Base-by-base conservation (phyloP, 2,888 invertebrate species). In the Drosophila stalkeri region DNA sequence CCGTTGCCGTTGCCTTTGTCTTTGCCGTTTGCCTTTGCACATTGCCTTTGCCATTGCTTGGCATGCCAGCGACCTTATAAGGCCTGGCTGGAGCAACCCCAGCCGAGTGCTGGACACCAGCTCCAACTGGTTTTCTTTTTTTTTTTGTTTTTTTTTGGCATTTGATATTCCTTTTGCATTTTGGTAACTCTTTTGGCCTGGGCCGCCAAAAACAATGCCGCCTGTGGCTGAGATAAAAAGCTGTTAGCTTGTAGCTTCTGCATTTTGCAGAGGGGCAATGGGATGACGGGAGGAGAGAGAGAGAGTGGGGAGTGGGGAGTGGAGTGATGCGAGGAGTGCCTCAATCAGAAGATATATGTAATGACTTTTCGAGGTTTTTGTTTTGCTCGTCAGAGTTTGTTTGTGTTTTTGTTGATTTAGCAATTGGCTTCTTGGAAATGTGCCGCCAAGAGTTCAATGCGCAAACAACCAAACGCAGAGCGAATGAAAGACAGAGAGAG, bases 171-270 rank as follows among this genome's bases (percentile, higher is more conserved):
- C 60, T 59, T 72, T 65, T 64, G 43, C 56, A 41, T 60, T 64
- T 75, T 64, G 52, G 72, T 65, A 57, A 57, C 65, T 60, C 66
- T 75, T 80, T 77, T 80, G 75, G 75, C 77, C 52, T 72, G 77
- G 70, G 63, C 80, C 75, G 79, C 81, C 81, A 83, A 86, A 85
- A 86, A 84, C 80, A 84, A 84, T 68, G 83, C 81, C 83, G 88
- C 84, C 84, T 82, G 71, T 80, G 86, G 83, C 79, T 81, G 83
- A 87, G 87, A 87, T 87, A 89, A 90, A 90, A 90, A 90, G 90
- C 90, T 90, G 90, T 90, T 90, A 90, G 90, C 89, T 90, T 85
- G 90, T 90, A 90, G 90, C 90, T 90, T 90, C 90, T 90, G 90
- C 90, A 90, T 90, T 90, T 90, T 88, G 79, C 82, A 41, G n/a